These are phyloP conservation scores for Drosophila leonis DNA, from an alignment of 2,888 invertebrate species.

Conservation along the genomic window DNA sequence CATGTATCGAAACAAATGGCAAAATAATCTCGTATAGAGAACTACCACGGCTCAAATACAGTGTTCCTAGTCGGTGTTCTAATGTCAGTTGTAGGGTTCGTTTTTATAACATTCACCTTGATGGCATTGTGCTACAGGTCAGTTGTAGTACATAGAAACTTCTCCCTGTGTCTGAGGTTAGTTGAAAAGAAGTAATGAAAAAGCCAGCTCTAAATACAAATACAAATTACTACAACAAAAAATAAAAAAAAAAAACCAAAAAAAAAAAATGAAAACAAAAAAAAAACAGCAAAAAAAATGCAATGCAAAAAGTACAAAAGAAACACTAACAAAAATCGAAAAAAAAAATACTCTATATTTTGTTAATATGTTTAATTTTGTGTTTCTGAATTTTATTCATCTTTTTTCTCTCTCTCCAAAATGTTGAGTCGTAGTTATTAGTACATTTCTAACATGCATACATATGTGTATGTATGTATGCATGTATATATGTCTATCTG, in stretches of 20 bases:
- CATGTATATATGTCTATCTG: constrained; percentile 6
- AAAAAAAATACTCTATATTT: constrained; percentile 57
- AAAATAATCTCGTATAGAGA: constrained; percentile 89
- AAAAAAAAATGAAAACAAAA: constrained; percentile 52
- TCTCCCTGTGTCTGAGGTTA: constrained; percentile 99
- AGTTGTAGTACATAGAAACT: constrained; percentile 99
- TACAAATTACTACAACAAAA: constrained; percentile 64
- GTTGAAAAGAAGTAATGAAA: constrained; percentile 93
- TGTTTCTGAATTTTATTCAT: constrained; percentile 48
- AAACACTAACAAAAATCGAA: constrained; percentile 65
- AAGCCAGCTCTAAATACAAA: constrained; percentile 82
- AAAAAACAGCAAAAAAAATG: constrained; percentile 41
- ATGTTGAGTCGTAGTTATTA: constrained; percentile 62
- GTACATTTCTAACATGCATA: constrained; percentile 33
- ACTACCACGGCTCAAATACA: constrained; percentile 98
- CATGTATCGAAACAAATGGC: constrained; percentile 58
- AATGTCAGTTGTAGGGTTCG: constrained; percentile 99
- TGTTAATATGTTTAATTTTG: constrained; percentile 57
- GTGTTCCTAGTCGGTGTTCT: constrained; percentile 98
- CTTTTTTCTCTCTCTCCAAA: constrained; percentile 30
- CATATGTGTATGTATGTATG: constrained; percentile 5
- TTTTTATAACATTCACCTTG: constrained; percentile 99
- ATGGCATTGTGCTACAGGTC: constrained; percentile 99
- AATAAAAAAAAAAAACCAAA: constrained; percentile 44
- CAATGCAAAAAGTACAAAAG: constrained; percentile 43